These are phyloP conservation scores for Callopanchax toddi DNA, from an alignment of 2,113 vertebrate genomes.

Conservation along the genomic window DNA sequence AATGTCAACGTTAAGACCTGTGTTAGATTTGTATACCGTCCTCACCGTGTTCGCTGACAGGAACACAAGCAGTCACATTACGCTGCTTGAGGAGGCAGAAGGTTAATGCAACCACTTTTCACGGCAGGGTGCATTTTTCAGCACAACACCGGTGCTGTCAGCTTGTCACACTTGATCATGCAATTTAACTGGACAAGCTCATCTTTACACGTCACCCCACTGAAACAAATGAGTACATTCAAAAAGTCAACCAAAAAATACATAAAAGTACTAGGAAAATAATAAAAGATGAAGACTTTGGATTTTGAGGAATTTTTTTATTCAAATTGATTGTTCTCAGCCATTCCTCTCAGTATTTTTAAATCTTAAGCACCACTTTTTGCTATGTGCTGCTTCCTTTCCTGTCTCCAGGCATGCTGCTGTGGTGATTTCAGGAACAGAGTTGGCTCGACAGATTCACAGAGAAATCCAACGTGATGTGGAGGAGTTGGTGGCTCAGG, in stretches of 20 bases:
- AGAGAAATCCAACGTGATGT: constrained; percentile 88
- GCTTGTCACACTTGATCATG: neutral
- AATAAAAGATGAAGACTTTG: too few relatives aligned
- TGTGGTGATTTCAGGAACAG: constrained; percentile 87
- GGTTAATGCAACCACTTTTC: neutral
- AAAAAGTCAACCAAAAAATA: neutral
- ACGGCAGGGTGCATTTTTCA: neutral
- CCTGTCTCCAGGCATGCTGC: constrained; percentile 80
- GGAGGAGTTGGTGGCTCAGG: constrained; percentile 82
- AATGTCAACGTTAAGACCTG: neutral
- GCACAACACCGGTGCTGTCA: neutral
- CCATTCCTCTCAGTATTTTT: too few relatives aligned
- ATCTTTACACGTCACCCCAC: neutral
- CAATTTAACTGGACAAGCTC: neutral
- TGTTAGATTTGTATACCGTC: neutral
- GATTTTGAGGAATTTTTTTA: too few relatives aligned
- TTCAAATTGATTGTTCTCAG: too few relatives aligned
- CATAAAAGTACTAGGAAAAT: too few relatives aligned
- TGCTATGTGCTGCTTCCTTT: neutral
- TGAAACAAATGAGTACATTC: neutral
- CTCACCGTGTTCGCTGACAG: neutral
- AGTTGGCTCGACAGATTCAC: constrained; percentile 86
- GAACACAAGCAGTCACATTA: neutral
- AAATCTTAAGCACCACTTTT: too few relatives aligned
- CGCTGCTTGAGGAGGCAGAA: neutral